These are phyloP conservation scores for Nyctibius grandis DNA, from an alignment of 2,797 vertebrate species.

Conservation along the genomic window DNA sequence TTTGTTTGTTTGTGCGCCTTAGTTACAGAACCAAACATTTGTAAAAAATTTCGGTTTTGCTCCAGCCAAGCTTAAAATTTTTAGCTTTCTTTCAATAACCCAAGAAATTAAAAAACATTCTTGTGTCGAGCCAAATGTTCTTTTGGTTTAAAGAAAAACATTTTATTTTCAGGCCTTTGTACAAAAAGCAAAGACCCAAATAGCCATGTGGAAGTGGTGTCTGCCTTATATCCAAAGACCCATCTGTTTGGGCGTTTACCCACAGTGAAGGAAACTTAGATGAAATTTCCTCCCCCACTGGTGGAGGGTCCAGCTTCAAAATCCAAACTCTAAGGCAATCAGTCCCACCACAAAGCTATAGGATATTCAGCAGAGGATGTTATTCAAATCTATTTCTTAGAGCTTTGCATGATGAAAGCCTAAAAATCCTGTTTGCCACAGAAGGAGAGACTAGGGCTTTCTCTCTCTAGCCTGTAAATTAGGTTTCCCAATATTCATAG, in stretches of 20 bases:
- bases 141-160: not conserved
- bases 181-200: not conserved
- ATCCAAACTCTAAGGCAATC: not conserved
- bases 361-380: not conserved
- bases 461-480: not conserved
- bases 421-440: not conserved
- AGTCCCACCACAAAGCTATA: not conserved
- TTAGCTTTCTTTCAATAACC: slow-evolving; percentile 13
- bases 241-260: not conserved
- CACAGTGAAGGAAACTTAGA: not conserved
- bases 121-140: not conserved
- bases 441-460: not conserved
- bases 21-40: slow-evolving; percentile 19
- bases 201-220: not conserved
- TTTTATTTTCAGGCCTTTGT: not conserved
- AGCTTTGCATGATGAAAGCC: not conserved
- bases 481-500: not conserved
- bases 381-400: not conserved
- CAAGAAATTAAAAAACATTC: not conserved
- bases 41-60: slow-evolving; percentile 2
- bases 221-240: not conserved
- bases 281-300: not conserved
- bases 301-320: not conserved
- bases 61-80: not conserved
- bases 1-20: slow-evolving; percentile 8